Percentiles rank a stretch among this genome's conserved stretches.
Evolutionary conservation across 2,113 vertebrate genomes (phyloP).

Genomic region (Oreochromis spilurus): DNA sequence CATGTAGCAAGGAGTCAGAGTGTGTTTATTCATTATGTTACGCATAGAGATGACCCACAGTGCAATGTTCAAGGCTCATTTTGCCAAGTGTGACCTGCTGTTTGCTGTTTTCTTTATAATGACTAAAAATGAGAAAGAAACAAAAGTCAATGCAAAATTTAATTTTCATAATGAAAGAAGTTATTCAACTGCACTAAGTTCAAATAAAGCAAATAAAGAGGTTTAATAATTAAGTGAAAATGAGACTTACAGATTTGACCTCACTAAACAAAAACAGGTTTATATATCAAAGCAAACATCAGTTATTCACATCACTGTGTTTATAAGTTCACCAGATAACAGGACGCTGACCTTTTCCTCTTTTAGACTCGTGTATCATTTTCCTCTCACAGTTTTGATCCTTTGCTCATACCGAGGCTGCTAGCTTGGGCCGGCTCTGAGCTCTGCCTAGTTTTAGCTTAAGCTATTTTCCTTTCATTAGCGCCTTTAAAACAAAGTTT

Average conservation of each 20-base stretch:
- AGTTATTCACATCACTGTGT: accelerated
- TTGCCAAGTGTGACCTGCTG: not conserved
- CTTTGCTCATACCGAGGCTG: not conserved
- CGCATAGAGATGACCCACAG: accelerated
- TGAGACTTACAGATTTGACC: not conserved
- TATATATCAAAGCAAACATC: not conserved
- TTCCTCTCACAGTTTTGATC: not conserved
- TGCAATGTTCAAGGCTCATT: accelerated
- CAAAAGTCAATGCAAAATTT: not conserved
- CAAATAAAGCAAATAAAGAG: not conserved
- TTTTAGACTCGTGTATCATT: not conserved
- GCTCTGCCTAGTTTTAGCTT: not conserved
- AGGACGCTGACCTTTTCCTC: not conserved
- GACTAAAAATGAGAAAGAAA: not conserved
- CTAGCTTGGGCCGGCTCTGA: not conserved
- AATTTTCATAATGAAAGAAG: not conserved
- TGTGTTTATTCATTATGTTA: not conserved
- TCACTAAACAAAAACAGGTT: not conserved
- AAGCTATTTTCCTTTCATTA: not conserved
- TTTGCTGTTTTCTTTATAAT: not conserved
- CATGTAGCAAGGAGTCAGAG: not conserved
- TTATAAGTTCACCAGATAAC: not conserved
- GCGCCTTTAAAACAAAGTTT: not conserved
- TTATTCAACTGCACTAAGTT: not conserved
- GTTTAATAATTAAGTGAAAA: not conserved